A percentile compares a stretch with the other conserved stretches of the same genome.
Conservation (phyloP, 2,113 vertebrate species). For the Sylvilagus bachmani region DNA sequence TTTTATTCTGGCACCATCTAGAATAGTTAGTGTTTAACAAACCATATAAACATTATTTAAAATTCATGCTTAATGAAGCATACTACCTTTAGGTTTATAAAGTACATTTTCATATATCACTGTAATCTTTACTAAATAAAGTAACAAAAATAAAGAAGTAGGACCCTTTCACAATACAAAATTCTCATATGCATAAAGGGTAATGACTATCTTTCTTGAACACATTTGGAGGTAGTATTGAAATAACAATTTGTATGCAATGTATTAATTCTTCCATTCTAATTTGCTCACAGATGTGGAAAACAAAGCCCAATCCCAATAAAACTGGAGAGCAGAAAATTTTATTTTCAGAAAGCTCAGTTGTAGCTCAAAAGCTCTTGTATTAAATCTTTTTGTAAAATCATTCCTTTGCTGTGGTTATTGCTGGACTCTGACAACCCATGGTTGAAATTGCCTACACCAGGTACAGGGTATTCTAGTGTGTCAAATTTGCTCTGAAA, state of each 20-base stretch:
- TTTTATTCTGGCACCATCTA: not conserved
- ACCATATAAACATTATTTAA: not conserved
- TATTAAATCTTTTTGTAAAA: not conserved
- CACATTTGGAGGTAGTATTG: not conserved
- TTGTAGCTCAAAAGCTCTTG: not conserved
- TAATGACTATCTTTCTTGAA: not conserved
- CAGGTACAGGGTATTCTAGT: not conserved
- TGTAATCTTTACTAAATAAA: not conserved
- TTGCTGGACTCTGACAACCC: not conserved
- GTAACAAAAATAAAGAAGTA: not conserved
- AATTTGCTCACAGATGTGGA: not conserved
- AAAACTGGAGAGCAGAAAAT: not conserved
- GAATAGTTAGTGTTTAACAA: not conserved
- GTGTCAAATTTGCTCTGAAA: not conserved
- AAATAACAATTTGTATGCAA: not conserved
- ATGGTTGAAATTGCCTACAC: not conserved
- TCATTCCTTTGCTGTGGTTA: not conserved
- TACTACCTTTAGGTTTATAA: not conserved
- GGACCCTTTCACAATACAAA: not conserved
- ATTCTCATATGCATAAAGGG: not conserved
- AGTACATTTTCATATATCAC: not conserved
- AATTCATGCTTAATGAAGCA: not conserved
- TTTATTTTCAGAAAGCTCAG: not conserved
- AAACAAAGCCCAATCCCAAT: not conserved
- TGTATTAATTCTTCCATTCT: not conserved